phyloP scores from a whole-genome alignment of 2,113 vertebrate species.

The Neogale vison region DNA sequence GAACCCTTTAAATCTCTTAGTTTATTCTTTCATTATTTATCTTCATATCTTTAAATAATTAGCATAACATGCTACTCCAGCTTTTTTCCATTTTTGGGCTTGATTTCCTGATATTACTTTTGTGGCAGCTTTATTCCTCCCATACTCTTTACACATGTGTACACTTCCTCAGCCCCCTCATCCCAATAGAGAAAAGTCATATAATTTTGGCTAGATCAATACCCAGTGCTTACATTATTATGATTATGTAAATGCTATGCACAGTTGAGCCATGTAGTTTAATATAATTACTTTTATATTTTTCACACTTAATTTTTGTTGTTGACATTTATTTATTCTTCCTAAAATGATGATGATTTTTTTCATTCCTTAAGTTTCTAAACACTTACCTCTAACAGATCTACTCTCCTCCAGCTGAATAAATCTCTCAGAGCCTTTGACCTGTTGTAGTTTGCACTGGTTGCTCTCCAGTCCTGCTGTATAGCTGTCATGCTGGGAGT shows the following conservation, averaged over 20 bases:
- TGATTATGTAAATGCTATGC: neutral
- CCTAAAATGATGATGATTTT: neutral
- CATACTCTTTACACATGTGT: neutral
- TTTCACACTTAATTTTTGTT: neutral
- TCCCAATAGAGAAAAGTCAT: neutral
- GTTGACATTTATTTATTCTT: neutral
- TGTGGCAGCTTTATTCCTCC: neutral
- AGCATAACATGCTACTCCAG: neutral
- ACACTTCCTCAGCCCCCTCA: neutral
- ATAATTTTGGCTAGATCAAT: neutral
- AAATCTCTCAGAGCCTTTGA: neutral
- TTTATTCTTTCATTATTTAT: neutral
- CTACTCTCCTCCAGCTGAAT: neutral
- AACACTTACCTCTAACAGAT: neutral
- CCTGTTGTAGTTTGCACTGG: neutral
- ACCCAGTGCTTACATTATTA: neutral
- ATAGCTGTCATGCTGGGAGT: neutral
- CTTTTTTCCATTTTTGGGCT: neutral
- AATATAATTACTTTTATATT: neutral
- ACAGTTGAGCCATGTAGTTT: neutral
- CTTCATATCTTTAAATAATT: neutral
- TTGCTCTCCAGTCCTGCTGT: neutral
- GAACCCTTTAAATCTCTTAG: neutral
- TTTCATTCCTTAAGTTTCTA: neutral
- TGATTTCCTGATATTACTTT: neutral